Evolutionary conservation across 1,140 invertebrate species (phyloP), one percentile per base, ranked within the genome.

Genomic region (Papilio machaon): DNA sequence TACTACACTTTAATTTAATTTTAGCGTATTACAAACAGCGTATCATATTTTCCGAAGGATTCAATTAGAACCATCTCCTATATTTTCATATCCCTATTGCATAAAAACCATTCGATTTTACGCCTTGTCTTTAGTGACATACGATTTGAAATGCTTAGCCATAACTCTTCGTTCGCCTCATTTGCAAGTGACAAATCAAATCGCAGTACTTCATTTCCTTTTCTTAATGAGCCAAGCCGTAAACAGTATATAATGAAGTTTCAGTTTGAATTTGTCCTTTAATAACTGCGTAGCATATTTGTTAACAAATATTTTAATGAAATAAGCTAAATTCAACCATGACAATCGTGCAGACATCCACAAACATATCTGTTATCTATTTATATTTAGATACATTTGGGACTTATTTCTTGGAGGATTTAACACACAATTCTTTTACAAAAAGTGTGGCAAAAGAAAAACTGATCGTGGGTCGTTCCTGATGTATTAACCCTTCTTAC

Each of bases 111-210:
- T 30, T 30, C 23, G 60, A 64, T 64, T 64, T 64, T 23, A 64
- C 60, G 60, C 60, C 23, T 30, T 64, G 10, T 64, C 23, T 13
- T 8, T 30, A 43, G 60, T 64, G 60, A 19, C 8, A 64, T 60
- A 60, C 58, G 58, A 60, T 64, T 64, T 64, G 8, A 64, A 64
- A 64, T 64, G 60, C 10, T n/a, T 64, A 30, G 54, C 17, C 60
- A 64, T 64, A 30, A 64, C 23, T 64, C 11, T 64, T 64, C 60
- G 3, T 30, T 23, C 23, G 60, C 60, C 23, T 64, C 23, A 64
- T 64, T 64, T 64, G 11, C 19, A 23, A 64, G 23, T 64, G 60
- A 64, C 60, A 64, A 64, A 64, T 64, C 23, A 64, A 64, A 23
- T 64, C 11, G 13, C 10, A 2, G 23, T 30, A 64, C 9, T 64